Evolutionary conservation across 2,888 invertebrate species (phyloP), one percentile per base, ranked within the genome.

Genomic region (Syritta pipiens): DNA sequence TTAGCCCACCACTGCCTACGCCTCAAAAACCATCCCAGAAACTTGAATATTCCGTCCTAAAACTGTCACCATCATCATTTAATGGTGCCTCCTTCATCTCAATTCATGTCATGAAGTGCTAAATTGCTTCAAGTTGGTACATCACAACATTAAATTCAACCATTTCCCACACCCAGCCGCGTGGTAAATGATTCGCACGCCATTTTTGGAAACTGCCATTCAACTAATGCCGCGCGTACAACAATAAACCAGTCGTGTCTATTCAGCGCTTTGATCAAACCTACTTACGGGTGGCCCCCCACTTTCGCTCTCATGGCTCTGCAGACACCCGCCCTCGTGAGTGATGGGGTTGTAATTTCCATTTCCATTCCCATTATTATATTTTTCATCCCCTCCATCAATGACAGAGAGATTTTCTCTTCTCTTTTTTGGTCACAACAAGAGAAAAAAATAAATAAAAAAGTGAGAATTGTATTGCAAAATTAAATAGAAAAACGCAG

Each of bases 261-360:
- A 63, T 76, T 74, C 67, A 79, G 55, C 53, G 55, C 30, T 74
- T 60, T 67, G 62, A 74, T 74, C 32, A 49, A 60, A 60, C 53
- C 59, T 49, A 59, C 32, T 68, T 59, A 57, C 14, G 26, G 19
- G 44, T 9, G 7, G 28, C 22, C 51, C 9, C 51, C 46, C 51
- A 30, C 32, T 10, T 10, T 19, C 28, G 30, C 30, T 63, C 35
- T 22, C 30, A 49, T 35, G 49, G 28, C 26, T 10, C 26, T 26
- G 30, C 60, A 42, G 14, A 20, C 48, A 22, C 46, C 48, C 57
- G n/a, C n/a, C 9, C 44, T 30, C 17, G 28, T 65, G 10, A 72
- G 51, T 19, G 79, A 79, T 79, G 74, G 79, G 79, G 79, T 79
- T 79, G 79, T 67, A 79, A 57, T 62, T 74, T 74, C 74, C 79